Percentiles rank a stretch among this genome's conserved stretches.
Evolutionary conservation across 2,113 vertebrate species (phyloP).

Genomic region (Ammodytes dubius): DNA sequence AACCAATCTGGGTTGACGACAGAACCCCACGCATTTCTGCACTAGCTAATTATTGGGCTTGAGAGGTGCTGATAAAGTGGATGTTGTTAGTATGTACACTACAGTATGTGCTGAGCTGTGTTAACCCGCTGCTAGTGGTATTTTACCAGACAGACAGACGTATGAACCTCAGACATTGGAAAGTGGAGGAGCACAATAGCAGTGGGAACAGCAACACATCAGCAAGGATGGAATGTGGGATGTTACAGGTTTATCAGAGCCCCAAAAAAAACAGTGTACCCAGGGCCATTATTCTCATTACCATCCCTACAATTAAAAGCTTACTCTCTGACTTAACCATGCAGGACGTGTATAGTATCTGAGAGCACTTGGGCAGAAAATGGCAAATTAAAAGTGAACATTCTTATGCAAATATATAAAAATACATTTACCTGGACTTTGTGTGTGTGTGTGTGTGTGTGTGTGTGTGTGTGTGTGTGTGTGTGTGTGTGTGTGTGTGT

Average conservation of each 20-base stretch:
- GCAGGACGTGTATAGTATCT: slow-evolving; percentile 56
- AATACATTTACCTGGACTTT: slow-evolving; percentile 63
- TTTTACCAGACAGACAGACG: neutral
- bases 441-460: slow-evolving; percentile 5
- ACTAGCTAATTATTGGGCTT: neutral
- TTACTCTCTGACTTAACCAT: slow-evolving; percentile 70
- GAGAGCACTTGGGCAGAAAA: slow-evolving; percentile 79
- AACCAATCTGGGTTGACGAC: too few species aligned
- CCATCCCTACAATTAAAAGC: slow-evolving; percentile 73
- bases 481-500: slow-evolving; percentile 19
- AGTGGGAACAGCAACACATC: neutral
- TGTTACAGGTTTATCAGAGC: neutral
- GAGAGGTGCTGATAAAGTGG: neutral
- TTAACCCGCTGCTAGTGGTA: neutral
- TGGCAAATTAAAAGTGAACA: slow-evolving; percentile 80
- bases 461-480: slow-evolving; percentile 34
- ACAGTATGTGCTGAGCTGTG: neutral
- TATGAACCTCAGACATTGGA: neutral
- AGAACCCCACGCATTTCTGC: too few species aligned
- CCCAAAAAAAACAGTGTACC: slow-evolving; percentile 24
- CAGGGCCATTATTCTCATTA: slow-evolving; percentile 56
- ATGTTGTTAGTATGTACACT: neutral
- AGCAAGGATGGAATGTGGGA: slow-evolving; percentile 11
- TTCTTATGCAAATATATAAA: slow-evolving; percentile 78
- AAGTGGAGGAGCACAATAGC: neutral